Percentiles rank a stretch among this genome's conserved stretches.
These are phyloP conservation scores for Pyxicephalus adspersus DNA, from an alignment of 2,113 vertebrate species.

Conservation along the genomic window DNA sequence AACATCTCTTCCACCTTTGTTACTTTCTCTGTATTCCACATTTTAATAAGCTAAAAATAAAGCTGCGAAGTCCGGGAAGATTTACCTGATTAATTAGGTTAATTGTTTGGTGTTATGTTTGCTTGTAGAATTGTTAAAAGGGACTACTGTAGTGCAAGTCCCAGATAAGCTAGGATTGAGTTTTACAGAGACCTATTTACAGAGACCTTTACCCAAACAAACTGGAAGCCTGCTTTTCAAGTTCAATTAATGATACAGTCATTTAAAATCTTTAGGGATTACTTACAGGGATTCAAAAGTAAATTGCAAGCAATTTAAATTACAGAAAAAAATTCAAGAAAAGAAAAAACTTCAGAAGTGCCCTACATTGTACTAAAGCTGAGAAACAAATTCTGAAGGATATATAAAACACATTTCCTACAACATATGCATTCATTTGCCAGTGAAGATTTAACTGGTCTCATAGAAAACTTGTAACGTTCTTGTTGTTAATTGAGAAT, in stretches of 20 bases:
- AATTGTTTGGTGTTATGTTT: background rate
- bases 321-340: too few species aligned
- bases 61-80: too few species aligned
- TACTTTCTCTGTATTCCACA: too few species aligned
- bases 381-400: background rate
- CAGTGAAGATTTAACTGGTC: background rate
- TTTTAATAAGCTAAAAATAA: too few species aligned
- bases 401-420: too few species aligned
- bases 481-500: background rate
- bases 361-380: background rate
- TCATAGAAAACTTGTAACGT: background rate
- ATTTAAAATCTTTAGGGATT: conserved; percentile 26
- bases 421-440: too few species aligned
- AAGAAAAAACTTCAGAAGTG: background rate
- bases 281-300: conserved; percentile 2
- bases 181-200: background rate
- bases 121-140: background rate
- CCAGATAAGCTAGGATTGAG: conserved; percentile 9
- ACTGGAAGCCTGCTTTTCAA: background rate
- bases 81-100: too few species aligned
- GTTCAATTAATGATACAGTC: conserved; percentile 11
- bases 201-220: background rate
- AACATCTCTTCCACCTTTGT: too few species aligned
- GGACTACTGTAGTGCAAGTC: background rate
- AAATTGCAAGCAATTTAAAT: background rate